Conservation (phyloP, 2,113 vertebrate genomes). For the Proteles cristata region DNA sequence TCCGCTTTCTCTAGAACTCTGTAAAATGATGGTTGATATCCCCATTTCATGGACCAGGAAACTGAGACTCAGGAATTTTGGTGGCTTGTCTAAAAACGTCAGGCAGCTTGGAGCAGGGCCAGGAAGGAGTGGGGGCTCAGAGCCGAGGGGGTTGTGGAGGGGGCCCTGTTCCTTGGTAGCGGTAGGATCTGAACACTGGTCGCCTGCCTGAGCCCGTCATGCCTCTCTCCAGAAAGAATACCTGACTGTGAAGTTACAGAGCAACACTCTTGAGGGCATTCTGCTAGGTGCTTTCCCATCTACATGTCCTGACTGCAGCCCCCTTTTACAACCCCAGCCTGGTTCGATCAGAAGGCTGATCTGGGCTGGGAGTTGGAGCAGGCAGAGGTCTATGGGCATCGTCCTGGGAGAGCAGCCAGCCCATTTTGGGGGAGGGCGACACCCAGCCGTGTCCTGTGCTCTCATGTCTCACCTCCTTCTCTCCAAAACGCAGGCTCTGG, state of each 20-base stretch:
- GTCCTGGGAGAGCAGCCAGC: neutral
- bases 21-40: neutral
- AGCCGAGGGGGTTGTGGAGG: fast-evolving
- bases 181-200: neutral
- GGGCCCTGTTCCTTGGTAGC: neutral
- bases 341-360: neutral
- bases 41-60: neutral
- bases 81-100: neutral
- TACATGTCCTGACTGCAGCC: neutral
- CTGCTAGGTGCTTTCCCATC: neutral
- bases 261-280: fast-evolving
- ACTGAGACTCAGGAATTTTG: neutral
- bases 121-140: neutral
- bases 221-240: neutral
- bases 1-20: neutral
- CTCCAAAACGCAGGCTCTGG: neutral
- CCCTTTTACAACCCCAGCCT: neutral
- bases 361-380: neutral
- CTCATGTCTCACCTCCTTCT: neutral
- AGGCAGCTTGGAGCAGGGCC: neutral
- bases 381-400: fast-evolving
- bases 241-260: fast-evolving
- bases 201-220: fast-evolving
- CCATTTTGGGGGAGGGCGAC: neutral
- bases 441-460: neutral